Evolutionary conservation across 2,888 invertebrate species (phyloP).

Genomic region (Himalopsyche anomala): DNA sequence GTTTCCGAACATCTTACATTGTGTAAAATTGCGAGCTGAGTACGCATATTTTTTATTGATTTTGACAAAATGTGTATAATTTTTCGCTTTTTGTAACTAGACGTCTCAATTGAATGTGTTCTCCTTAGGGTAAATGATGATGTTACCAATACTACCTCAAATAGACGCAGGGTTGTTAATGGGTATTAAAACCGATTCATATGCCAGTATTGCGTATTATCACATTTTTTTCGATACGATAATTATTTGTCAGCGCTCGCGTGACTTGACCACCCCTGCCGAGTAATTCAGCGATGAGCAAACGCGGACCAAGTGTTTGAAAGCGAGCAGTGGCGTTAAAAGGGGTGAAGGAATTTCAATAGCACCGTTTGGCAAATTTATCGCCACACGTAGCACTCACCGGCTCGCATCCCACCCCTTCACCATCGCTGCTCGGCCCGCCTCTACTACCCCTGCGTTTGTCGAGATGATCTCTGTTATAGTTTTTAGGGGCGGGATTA

Average conservation of each 20-base stretch:
- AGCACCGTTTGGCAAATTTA: slow-evolving; percentile 70
- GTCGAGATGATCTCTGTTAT: slow-evolving; percentile 20
- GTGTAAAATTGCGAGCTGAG: too few species aligned
- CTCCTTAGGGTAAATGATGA: too few species aligned
- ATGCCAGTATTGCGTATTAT: too few species aligned
- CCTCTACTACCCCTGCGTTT: slow-evolving; percentile 20
- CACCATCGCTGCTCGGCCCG: slow-evolving; percentile 10
- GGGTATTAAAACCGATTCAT: too few species aligned
- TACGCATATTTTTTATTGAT: too few species aligned
- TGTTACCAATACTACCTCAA: too few species aligned
- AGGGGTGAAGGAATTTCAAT: slow-evolving; percentile 65
- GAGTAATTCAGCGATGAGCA: slow-evolving; percentile 34
- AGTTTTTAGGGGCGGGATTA: slow-evolving; percentile 10
- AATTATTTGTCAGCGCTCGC: neutral
- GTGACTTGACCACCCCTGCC: neutral
- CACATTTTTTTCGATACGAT: too few species aligned
- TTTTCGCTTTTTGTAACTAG: too few species aligned
- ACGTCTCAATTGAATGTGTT: too few species aligned
- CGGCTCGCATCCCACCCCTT: slow-evolving; percentile 26
- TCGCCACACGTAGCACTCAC: slow-evolving; percentile 65
- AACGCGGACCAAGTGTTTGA: slow-evolving; percentile 31
- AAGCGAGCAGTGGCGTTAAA: slow-evolving; percentile 50
- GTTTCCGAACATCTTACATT: too few species aligned
- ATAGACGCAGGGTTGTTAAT: too few species aligned
- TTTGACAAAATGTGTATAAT: too few species aligned